Evolutionary conservation across 1,140 invertebrate species (phyloP).

Genomic region (Magallana angulata): DNA sequence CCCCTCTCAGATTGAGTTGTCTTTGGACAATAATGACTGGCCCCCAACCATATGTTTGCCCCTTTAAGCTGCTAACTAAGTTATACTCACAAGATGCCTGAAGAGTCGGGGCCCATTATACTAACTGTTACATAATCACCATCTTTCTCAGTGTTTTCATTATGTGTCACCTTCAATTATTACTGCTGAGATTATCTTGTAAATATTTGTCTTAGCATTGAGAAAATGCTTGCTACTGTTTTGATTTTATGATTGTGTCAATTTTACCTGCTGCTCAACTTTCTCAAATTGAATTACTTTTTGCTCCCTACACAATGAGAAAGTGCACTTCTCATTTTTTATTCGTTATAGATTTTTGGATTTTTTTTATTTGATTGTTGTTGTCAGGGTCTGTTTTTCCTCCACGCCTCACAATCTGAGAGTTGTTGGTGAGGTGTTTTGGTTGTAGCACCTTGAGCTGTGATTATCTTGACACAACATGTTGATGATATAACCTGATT

Average conservation of each 20-base stretch:
- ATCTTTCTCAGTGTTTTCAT: background rate
- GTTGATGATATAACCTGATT: constrained; percentile 17
- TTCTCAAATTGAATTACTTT: background rate
- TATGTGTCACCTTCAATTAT: constrained; percentile 24
- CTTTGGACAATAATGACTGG: constrained; percentile 25
- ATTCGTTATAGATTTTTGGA: too few relatives aligned
- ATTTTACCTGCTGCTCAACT: constrained; percentile 4
- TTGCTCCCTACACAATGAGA: background rate
- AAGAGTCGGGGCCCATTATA: background rate
- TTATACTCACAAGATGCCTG: constrained; percentile 25
- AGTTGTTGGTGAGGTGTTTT: background rate
- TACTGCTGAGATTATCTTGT: background rate
- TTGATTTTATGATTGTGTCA: background rate
- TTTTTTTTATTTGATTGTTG: too few relatives aligned
- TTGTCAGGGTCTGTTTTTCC: too few relatives aligned
- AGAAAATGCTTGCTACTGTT: background rate
- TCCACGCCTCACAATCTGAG: too few relatives aligned
- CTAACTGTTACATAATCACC: constrained; percentile 1
- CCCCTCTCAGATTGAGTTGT: background rate
- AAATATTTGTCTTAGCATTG: constrained; percentile 25
- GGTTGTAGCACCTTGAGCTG: constrained; percentile 1
- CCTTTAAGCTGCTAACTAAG: constrained; percentile 21
- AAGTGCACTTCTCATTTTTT: background rate
- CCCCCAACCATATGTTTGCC: background rate
- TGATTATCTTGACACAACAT: background rate